A percentile compares a stretch with the other conserved stretches of the same genome.
Evolutionary conservation across 2,113 vertebrate genomes (phyloP).

Genomic region (Sminthopsis crassicaudata): DNA sequence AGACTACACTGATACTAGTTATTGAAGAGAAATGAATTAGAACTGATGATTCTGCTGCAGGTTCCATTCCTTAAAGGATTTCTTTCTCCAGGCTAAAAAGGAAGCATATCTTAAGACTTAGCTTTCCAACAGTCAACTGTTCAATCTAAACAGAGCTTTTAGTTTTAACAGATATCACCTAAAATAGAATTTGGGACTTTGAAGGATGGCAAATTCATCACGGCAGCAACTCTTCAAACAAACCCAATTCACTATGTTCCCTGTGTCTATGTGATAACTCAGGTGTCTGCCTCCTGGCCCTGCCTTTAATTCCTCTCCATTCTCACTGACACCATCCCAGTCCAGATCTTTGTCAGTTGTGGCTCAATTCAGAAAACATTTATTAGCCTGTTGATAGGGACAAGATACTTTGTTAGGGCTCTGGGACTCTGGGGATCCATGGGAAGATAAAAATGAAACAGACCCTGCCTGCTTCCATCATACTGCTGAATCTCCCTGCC

Average conservation of each 20-base stretch:
- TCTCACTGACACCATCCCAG: neutral
- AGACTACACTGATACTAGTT: neutral
- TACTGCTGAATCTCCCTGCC: neutral
- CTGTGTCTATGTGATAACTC: neutral
- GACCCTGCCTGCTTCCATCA: neutral
- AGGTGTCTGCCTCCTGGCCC: neutral
- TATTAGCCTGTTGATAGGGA: constrained; percentile 17
- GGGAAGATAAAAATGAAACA: constrained; percentile 42
- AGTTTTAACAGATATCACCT: neutral
- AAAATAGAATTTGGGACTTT: neutral
- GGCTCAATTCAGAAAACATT: neutral
- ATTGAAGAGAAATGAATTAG: neutral
- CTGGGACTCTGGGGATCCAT: neutral
- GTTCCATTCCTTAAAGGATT: neutral
- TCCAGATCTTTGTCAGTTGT: neutral
- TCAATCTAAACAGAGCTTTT: neutral
- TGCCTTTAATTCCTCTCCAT: neutral
- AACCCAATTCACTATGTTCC: neutral
- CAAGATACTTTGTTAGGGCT: neutral
- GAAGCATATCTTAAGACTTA: neutral
- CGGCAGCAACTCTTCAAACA: neutral
- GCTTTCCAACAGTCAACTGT: neutral
- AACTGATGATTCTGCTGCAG: neutral
- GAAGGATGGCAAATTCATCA: neutral
- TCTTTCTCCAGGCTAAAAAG: neutral